Base-by-base conservation (phyloP, 2,113 vertebrate species). In the Aspiorhynchus laticeps region DNA sequence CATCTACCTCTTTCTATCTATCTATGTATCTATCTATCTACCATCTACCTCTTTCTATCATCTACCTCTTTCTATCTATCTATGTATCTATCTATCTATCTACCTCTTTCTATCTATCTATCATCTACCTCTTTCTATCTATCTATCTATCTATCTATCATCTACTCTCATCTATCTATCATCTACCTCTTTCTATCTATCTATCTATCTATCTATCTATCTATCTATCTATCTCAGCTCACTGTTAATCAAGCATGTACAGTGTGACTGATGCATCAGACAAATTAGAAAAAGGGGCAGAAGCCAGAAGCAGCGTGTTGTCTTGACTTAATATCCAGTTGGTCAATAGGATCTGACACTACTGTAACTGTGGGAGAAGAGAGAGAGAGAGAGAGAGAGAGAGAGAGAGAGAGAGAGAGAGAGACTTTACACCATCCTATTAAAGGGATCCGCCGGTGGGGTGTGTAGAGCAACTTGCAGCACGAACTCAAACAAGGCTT, bases 321-420 rank as follows among this genome's bases (percentile, higher is more conserved):
- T 88, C 88, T 87, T 86, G 84, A 92, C n/a, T 91, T 88, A 48
- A 93, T 93, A 75, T 90, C 85, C 65, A 86, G 36, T 69, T 77
- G 82, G 88, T 93, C 92, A 85, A 92, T 92, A 85, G 33, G 51
- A 69, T 63, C 84, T 88, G 88, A 31, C 77, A 43, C 87, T 83
- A 43, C 87, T 83, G 73, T 90, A 83, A 79, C 48, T 24, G 78
- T 43, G 59, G 2, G 80, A 69, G 14, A 43, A 74, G 71, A 83
- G 65, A 75, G 43, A 81, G n/a, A 59, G 80, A 76, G 77, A 77
- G 65, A 46, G 33, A 67, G 41, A 74, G 46, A 81, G 85, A 81
- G 65, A 86, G 74, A 74, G 36, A 73, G 84, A 84, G 80, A 84
- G 86, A 77, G 80, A 86, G 61, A 56, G 84, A 80, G 74, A 74